Base-by-base conservation (phyloP, 2,888 invertebrate species). In the Isoperla grammatica region DNA sequence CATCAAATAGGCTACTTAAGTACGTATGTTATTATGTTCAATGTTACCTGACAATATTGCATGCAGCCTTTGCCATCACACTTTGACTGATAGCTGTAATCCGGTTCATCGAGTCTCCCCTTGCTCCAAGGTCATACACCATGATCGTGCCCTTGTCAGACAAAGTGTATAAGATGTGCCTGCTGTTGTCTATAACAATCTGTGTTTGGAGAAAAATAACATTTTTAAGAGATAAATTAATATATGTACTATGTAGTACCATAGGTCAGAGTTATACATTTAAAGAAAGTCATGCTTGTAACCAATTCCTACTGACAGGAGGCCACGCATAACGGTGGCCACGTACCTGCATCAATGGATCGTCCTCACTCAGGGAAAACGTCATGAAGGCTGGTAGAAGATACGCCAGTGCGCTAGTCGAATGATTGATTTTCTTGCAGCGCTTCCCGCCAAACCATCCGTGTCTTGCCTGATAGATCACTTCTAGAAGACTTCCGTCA, bases 401-500 rank as follows among this genome's bases (percentile, higher is more conserved):
- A 72, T 89, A 93, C 43, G 95, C 93, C 22, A 96, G 76, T 4
- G 88, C 80, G 65, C 90, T 88, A 61, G 89, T 91, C 0, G 97
- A 95, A 72, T 95, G 93, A 74, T 98, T 97, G 1, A 95, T 82
- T 79, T 95, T 97, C 73, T 90, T 89, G 73, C 95, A 97, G 66
- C 94, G 88, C 74, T 93, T 90, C 17, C 94, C 92, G 29, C 29
- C 8, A 75, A 96, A 94, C 96, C 96, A 97, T 64, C 90, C 91
- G 66, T 87, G 81, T 74, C 89, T 88, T 49, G 86, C 86, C 85
- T 86, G 92, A 77, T 98, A 98, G 65, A 85, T 84, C 65, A 98
- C 86, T 82, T 99, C 99, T 79, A 92, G 96, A 1, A 99, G 78
- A 68, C 88, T 90, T 9, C 96, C 95, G 79, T 98, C 96, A 71